Evolutionary conservation across 1,140 invertebrate species (phyloP), one percentile per base, ranked within the genome.

Genomic region (Brachionus calyciflorus): DNA sequence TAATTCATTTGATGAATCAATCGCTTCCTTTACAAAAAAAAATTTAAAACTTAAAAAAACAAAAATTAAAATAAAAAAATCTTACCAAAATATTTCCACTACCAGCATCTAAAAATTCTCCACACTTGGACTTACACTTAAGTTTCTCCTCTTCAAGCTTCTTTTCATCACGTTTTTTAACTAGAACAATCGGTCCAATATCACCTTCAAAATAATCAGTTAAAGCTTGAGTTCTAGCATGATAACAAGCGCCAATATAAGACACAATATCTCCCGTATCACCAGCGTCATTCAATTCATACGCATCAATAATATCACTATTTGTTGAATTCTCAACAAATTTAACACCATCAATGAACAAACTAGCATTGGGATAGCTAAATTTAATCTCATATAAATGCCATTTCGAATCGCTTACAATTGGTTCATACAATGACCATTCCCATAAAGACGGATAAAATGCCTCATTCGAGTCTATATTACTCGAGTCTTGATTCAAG

Each of bases 381-480:
- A 55, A 73, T 73, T 37, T 49, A 26, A 73, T 30, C 21, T 73
- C 69, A 55, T 73, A 73, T 1, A 73, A 73, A 73, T 73, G 69
- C 69, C 69, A 73, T 37, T 55, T 53, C 9, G 46, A 40, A 30
- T 73, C 69, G n/a, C 46, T 73, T 37, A 73, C 2, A 51, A 73
- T 28, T 12, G 46, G 46, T n/a, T 44, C 65, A 26, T 44, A 49
- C 2, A 69, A 12, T 17, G 41, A 30, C 69, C 69, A 73, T 55
- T 73, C 69, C 69, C 69, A 73, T 14, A 73, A 41, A 2, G 69
- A 73, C n/a, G 69, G 69, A 55, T 73, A 73, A 51, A 73, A 73
- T 3, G 46, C 60, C 21, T 65, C 60, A 44, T 65, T 65, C 24
- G 60, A 65, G 21, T 65, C 60, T 14, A 65, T 65, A 37, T 65